Percentiles rank a stretch among this genome's conserved stretches.
Evolutionary conservation across 1,140 invertebrate species (phyloP).

Genomic region (Nylanderia fulva): DNA sequence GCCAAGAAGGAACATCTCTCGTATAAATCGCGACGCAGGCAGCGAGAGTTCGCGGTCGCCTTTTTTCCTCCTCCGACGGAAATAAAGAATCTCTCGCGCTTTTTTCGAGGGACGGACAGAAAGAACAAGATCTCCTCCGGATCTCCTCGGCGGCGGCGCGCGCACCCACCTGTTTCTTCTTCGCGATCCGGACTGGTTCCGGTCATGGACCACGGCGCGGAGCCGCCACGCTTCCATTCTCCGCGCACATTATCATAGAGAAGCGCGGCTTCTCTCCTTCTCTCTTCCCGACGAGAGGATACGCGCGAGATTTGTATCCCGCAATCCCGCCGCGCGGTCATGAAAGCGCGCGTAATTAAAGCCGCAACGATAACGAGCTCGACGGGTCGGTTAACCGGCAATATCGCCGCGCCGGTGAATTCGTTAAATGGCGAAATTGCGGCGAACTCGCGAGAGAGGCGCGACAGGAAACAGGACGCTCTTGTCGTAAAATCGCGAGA

Average conservation of each 20-base stretch:
- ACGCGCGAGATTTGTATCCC: neutral
- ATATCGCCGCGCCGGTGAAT: slow-evolving; percentile 9
- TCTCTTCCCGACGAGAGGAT: no score
- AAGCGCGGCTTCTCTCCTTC: neutral
- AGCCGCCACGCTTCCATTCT: slow-evolving; percentile 57
- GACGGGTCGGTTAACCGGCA: neutral
- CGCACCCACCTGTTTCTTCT: slow-evolving; percentile 57
- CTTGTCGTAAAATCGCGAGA: neutral
- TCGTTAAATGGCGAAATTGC: slow-evolving; percentile 10
- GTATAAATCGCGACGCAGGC: neutral
- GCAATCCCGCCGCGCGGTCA: slow-evolving; percentile 13
- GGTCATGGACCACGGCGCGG: slow-evolving; percentile 62
- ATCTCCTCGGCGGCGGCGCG: neutral
- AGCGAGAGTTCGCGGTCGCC: slow-evolving; percentile 17
- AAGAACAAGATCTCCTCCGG: neutral
- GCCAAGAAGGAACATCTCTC: neutral
- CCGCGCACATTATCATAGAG: slow-evolving; percentile 60
- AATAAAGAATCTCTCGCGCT: neutral
- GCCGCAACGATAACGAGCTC: slow-evolving; percentile 16
- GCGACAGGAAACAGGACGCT: neutral
- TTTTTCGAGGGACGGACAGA: neutral
- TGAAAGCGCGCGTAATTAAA: slow-evolving; percentile 49
- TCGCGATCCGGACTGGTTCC: slow-evolving; percentile 63
- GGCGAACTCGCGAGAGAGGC: neutral
- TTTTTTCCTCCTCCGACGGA: neutral